phyloP scores from a whole-genome alignment of 2,797 vertebrate species.

The Liparis tanakae region DNA sequence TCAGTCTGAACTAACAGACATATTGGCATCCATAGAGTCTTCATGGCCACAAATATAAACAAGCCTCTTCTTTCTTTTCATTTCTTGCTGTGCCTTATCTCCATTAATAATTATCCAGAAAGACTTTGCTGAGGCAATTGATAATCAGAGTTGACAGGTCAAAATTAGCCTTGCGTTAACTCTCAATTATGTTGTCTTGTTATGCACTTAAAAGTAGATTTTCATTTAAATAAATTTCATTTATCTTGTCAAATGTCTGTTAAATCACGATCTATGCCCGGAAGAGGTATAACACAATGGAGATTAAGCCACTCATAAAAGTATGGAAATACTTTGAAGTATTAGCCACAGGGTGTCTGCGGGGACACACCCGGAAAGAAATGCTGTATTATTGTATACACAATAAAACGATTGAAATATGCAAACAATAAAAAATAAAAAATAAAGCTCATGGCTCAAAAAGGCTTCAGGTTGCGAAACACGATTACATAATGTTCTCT shows the following conservation, averaged over 20 bases:
- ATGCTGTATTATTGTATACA: too few relatives aligned
- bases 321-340: neutral
- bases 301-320: neutral
- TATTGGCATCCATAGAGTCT: neutral
- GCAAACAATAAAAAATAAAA: neutral
- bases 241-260: neutral
- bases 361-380: too few relatives aligned
- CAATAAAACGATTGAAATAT: neutral
- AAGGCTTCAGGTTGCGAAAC: neutral
- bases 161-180: neutral
- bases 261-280: too few relatives aligned
- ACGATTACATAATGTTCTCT: neutral
- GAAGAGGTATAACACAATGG: neutral
- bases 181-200: neutral
- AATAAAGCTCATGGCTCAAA: neutral
- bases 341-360: too few relatives aligned
- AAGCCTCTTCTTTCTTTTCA: constrained; percentile 14
- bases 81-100: neutral
- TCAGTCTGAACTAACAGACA: neutral
- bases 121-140: neutral
- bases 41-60: neutral
- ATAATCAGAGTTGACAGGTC: neutral
- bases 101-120: constrained; percentile 40
- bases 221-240: neutral
- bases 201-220: neutral